phyloP scores from a whole-genome alignment of 2,888 invertebrate genomes.

The Thereva nobilitata region DNA sequence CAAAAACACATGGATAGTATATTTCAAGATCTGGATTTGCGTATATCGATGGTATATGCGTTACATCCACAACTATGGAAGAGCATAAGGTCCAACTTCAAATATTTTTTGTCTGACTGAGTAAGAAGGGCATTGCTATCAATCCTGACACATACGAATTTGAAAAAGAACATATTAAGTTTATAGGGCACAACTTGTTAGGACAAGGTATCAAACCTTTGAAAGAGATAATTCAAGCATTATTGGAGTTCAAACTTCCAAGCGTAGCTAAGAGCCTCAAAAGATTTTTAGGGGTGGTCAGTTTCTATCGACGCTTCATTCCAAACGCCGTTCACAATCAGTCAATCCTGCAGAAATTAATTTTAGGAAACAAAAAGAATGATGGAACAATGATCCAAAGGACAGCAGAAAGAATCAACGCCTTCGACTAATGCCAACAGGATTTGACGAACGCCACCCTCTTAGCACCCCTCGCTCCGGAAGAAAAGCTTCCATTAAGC shows the following conservation, averaged over 20 bases:
- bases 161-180: conserved; percentile 11
- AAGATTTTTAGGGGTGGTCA: too few species aligned
- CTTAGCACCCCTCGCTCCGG: conserved; percentile 1
- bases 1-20: conserved; percentile 48
- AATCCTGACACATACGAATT: conserved; percentile 13
- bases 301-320: too few species aligned
- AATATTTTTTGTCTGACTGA: conserved; percentile 6
- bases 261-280: too few species aligned
- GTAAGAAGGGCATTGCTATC: conserved; percentile 4
- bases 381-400: conserved; percentile 15
- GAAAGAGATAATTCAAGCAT: conserved; percentile 12
- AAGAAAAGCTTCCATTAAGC: too few species aligned
- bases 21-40: conserved; percentile 40
- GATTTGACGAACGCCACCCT: conserved; percentile 31
- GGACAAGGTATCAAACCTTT: conserved; percentile 13
- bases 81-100: conserved; percentile 40
- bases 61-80: too few species aligned
- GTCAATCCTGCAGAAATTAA: not conserved
- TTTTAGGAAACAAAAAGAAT: conserved; percentile 1
- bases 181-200: not conserved
- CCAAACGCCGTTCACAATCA: too few species aligned
- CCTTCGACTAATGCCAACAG: conserved; percentile 17
- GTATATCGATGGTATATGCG: too few species aligned
- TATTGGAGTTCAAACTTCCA: not conserved
- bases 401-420: conserved; percentile 14